Base-by-base conservation (phyloP, 2,797 vertebrate species). In the Peromyscus eremicus region DNA sequence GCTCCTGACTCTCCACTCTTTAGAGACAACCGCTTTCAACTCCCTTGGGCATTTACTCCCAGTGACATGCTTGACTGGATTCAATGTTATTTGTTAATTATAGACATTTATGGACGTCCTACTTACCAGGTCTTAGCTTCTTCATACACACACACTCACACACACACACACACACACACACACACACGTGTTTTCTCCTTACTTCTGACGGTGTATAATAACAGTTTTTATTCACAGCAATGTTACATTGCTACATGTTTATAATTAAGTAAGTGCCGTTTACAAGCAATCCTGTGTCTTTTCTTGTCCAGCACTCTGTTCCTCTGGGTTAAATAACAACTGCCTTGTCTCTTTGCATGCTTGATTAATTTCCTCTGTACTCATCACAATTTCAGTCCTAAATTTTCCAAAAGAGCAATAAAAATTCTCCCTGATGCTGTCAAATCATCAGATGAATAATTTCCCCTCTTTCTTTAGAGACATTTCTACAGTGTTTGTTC, bases 391-490 rank as follows among this genome's bases (percentile, higher is more conserved):
- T 71, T 93, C 32, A 79, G 76, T 60, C 66, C 89, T 79, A 88
- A 85, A 13, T 93, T 94, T 95, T 66, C 89, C 55, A 73, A 84
- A 97, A 85, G 32, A 89, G 46, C 49, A 79, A 71, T 32, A 85
- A 57, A 94, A 40, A 82, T 60, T 40, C 37, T 86, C 92, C 21
- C 90, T 81, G 55, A 76, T 52, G 4, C 40, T 70, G 3, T 52
- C 75, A 96, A 79, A 60, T 40, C 23, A 49, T 88, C 43, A 73
- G 52, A 82, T 70, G 73, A 87, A 43, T 62, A 60, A 49, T 52
- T 46, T 86, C 3, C 34, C 40, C 21, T 81, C 55, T 37, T 68
- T 75, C 71, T 89, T 76, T n/a, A 43, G 34, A 27, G 83, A 77
- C 80, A 55, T 91, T 90, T 40, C 52, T 23, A 34, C 9, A 37